Base-by-base conservation (phyloP, 2,888 invertebrate genomes). In the Megamerina dolium region DNA sequence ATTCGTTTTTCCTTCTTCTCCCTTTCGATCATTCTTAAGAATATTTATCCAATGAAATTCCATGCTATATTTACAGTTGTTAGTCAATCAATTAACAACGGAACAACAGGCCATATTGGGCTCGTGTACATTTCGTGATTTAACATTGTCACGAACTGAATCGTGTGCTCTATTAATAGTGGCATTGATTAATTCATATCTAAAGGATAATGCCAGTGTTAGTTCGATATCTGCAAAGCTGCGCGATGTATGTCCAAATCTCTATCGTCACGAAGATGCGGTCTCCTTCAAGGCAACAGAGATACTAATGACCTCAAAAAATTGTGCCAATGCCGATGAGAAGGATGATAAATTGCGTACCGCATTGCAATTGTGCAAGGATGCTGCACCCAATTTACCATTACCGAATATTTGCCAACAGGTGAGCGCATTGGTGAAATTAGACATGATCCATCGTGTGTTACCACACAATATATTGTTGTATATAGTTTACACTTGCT, bases 281-380 rank as follows among this genome's bases (percentile, higher is more conserved):
- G 87, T 91, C 10, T 92, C 91, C 58, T 91, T 95, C 3, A 95
- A 95, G 76, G 92, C 90, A 70, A 91, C 90, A 56, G 94, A 95
- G 73, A 81, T 93, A 58, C 75, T 95, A 41, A 81, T 91, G 70
- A 80, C 81, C 56, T 88, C 91, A 0, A 86, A 85, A 62, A 80
- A 76, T 50, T 82, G 84, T 52, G 77, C 79, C 56, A 87, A 85
- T 66, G 73, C 78, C 0, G 78, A 81, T 12, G 91, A 92, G 58
- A 82, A 84, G 58, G 83, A 88, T 54, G 80, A 84, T 51, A 79
- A 85, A 72, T 73, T 93, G 9, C 76, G 79, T 40, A 83, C 85
- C 39, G 90, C 93, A 0, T 70, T 94, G 42, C 78, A 87, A 73
- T 73, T 93, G 29, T 93, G 91, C 68, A 90, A 90, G 75, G 84